phyloP scores from a whole-genome alignment of 2,888 invertebrate species.

The Apeira syringaria region DNA sequence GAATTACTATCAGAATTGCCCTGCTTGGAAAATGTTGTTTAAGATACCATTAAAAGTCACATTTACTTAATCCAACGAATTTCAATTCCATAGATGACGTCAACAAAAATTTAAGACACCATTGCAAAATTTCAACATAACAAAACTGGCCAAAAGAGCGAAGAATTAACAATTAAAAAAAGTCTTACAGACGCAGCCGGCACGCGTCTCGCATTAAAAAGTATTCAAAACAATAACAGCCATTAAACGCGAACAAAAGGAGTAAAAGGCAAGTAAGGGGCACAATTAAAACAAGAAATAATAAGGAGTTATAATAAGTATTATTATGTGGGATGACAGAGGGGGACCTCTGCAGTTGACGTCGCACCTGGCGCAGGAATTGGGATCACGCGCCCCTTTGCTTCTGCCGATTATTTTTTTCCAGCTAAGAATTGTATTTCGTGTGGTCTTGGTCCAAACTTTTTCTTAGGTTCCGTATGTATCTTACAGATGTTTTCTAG shows the following conservation, averaged over 20 bases:
- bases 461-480: no score
- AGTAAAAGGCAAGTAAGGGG: conserved; percentile 79
- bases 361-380: conserved; percentile 61
- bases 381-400: conserved; percentile 48
- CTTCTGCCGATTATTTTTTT: conserved; percentile 13
- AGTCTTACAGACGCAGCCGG: conserved; percentile 59
- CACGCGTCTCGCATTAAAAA: conserved; percentile 71
- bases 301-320: conserved; percentile 82
- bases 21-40: no score
- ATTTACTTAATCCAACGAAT: no score
- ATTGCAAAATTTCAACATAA: not conserved
- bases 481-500: no score
- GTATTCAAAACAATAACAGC: conserved; percentile 75
- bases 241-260: conserved; percentile 80
- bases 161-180: conserved; percentile 25
- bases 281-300: conserved; percentile 83
- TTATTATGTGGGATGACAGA: conserved; percentile 68
- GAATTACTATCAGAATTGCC: no score
- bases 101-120: no score
- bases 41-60: no score
- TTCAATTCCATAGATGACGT: no score
- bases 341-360: conserved; percentile 41
- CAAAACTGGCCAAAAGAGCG: conserved; percentile 5
- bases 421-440: not conserved
- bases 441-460: no score